Percentiles rank a stretch among this genome's conserved stretches.
These are phyloP conservation scores for Pentalonia nigronervosa DNA, from an alignment of 1,140 invertebrate genomes.

Conservation along the genomic window DNA sequence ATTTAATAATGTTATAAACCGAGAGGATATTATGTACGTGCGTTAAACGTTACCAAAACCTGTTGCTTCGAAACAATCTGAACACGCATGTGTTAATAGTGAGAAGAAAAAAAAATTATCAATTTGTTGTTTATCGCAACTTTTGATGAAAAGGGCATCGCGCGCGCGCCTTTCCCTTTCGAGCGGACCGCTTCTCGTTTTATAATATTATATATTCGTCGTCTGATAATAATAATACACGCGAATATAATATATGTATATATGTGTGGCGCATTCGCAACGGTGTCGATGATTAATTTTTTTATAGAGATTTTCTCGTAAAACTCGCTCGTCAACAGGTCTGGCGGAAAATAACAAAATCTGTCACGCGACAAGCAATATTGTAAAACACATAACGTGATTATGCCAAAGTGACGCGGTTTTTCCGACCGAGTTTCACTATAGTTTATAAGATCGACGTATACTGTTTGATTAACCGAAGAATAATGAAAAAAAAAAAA, in stretches of 20 bases:
- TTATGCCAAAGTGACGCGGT: too few relatives aligned
- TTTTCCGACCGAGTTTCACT: too few relatives aligned
- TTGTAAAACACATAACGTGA: too few relatives aligned
- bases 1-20: slow-evolving; percentile 18
- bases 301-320: neutral
- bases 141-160: neutral
- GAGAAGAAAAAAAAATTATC: neutral
- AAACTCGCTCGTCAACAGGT: neutral
- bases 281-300: neutral
- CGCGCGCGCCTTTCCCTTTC: neutral
- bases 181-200: neutral
- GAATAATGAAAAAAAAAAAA: too few relatives aligned
- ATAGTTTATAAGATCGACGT: too few relatives aligned
- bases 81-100: neutral
- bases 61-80: neutral
- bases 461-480: too few relatives aligned
- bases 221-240: neutral
- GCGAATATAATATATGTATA: neutral
- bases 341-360: neutral
- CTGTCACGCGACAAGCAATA: neutral
- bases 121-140: neutral
- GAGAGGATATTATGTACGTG: neutral
- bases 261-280: too few relatives aligned
- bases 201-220: neutral
- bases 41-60: neutral